Percentiles rank a stretch among this genome's conserved stretches.
phyloP scores from a whole-genome alignment of 2,888 invertebrate species.

The Drosophila maculinotata region DNA sequence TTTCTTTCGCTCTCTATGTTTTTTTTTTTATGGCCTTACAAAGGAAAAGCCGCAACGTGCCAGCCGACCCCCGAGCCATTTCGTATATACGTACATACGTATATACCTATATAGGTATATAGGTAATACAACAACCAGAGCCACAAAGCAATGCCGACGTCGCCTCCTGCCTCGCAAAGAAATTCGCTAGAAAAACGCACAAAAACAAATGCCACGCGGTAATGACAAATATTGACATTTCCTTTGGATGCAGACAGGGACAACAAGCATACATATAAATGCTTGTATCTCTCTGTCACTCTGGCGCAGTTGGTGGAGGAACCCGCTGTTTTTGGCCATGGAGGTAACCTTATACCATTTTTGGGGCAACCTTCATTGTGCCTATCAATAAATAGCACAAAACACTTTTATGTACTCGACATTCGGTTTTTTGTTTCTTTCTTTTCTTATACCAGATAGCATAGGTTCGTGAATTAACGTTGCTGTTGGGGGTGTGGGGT shows the following conservation, averaged over 20 bases:
- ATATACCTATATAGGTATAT: slow-evolving; percentile 9
- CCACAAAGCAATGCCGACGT: slow-evolving; percentile 53
- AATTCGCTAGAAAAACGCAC: slow-evolving; percentile 70
- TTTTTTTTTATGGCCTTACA: slow-evolving; percentile 48
- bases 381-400: slow-evolving; percentile 50
- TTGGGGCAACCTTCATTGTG: slow-evolving; percentile 31
- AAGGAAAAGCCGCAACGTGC: slow-evolving; percentile 53
- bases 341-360: slow-evolving; percentile 61
- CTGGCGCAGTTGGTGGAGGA: not conserved
- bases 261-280: not conserved
- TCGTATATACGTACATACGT: too few relatives aligned
- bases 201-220: slow-evolving; percentile 68
- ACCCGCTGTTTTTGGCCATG: too few relatives aligned
- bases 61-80: slow-evolving; percentile 18
- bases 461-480: slow-evolving; percentile 16
- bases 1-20: slow-evolving; percentile 11
- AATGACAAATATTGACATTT: slow-evolving; percentile 78
- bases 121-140: slow-evolving; percentile 9
- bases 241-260: slow-evolving; percentile 35
- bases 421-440: slow-evolving; percentile 1
- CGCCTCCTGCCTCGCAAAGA: slow-evolving; percentile 24
- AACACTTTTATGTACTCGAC: slow-evolving; percentile 13
- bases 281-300: not conserved
- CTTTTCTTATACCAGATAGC: slow-evolving; percentile 1
- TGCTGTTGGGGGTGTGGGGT: not conserved